Evolutionary conservation across 2,113 vertebrate genomes (phyloP).

Genomic region (Clarias macrocephalus): DNA sequence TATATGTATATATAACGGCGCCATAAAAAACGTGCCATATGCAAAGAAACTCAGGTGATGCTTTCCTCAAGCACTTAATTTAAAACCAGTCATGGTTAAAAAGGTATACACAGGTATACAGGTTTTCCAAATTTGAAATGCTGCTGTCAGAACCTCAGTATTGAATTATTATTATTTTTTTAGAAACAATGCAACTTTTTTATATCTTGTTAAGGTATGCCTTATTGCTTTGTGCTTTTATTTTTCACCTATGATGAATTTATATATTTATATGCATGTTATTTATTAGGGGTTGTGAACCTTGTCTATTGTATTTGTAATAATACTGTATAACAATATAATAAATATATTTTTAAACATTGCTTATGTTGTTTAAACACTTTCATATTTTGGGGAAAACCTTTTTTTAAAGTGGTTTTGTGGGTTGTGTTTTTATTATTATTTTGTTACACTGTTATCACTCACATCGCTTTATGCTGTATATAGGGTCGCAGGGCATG

Average conservation of each 20-base stretch:
- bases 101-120: background rate
- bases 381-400: background rate
- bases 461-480: too few relatives aligned
- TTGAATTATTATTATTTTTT: background rate
- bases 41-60: background rate
- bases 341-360: background rate
- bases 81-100: conserved; percentile 18
- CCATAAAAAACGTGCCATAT: background rate
- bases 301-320: background rate
- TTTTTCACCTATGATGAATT: background rate
- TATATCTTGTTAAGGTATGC: conserved; percentile 11
- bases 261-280: background rate
- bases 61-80: background rate
- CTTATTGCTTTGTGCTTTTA: background rate
- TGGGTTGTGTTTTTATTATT: background rate
- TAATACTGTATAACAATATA: background rate
- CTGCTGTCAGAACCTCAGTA: background rate
- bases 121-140: background rate
- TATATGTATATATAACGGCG: too few relatives aligned
- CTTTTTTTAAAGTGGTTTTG: background rate
- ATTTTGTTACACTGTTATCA: background rate
- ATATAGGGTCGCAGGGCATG: too few relatives aligned
- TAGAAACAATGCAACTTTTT: background rate
- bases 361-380: background rate
- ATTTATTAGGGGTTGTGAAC: conserved; percentile 6